Evolutionary conservation across 53 echinoderm and acorn worm genomes (phyloP), one percentile per base, ranked within the genome.

Genomic region (Echinometra lucunter): DNA sequence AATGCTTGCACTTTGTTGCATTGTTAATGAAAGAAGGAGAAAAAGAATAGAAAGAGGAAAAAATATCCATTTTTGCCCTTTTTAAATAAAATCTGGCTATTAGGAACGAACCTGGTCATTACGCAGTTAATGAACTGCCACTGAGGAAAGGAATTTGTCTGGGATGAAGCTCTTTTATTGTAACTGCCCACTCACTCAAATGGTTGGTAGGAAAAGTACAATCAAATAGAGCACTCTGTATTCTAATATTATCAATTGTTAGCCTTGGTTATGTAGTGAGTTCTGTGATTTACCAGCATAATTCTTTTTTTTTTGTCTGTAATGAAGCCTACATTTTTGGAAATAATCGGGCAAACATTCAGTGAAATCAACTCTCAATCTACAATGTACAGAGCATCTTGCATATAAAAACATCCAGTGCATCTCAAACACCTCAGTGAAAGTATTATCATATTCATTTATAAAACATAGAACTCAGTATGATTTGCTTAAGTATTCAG

Each of bases 1-100:
- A 44, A 83, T 94, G 63, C 66, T 27, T 94, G 94, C 94, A 94
- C 94, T 94, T 94, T 94, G 66, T 1, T 17, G 92, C 37, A 58
- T 9, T 30, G 85, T 28, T 85, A 85, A 85, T 85, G 45, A 85
- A 49, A 85, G 15, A 3, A 47, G 49, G 11, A 28, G 85, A 47
- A 85, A 49, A 45, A 44, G 82, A 13, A 72, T 34, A 53, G 13
- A 13, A 53, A 82, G 63, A 45, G 85, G 85, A 49, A 85, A 85
- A 85, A n/a, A n/a, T n/a, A 78, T 78, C 19, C 12, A 85, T 47
- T n/a, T 85, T 85, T 30, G 45, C 37, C 78, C 30, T 85, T 85
- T 85, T n/a, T 18, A 47, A 82, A 85, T 49, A 5, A 49, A 85
- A n/a, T 85, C 49, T 47, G 45, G 19, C 18, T 49, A n/a, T 85